Evolutionary conservation across 1,140 invertebrate species (phyloP), one percentile per base, ranked within the genome.

Genomic region (Drosophila nasuta): DNA sequence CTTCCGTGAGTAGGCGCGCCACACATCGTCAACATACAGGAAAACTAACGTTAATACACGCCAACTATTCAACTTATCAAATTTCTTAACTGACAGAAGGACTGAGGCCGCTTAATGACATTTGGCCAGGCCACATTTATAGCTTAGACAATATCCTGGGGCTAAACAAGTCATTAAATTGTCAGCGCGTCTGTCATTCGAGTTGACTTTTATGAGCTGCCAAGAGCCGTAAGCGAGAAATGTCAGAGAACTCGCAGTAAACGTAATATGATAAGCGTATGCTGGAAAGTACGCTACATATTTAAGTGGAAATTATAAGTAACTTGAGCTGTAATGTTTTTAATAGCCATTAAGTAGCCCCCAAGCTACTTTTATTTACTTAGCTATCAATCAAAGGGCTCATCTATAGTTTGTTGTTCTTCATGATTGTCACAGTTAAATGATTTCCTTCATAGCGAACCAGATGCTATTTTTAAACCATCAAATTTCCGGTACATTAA

Each of bases 161-260:
- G 10, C 63, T 28, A 59, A 76, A 59, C 59, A 72, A 63, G 25
- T 72, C 63, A 71, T 76, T 59, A 71, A 75, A 72, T 54, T 71
- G 59, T 67, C 38, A 62, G 49, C 57, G 49, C 57, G 33, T n/a
- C 33, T 54, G 46, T 46, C 59, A 15, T 54, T 45, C 49, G 5
- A 60, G 46, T 35, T 62, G 57, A 56, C 38, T 33, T 67, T 74
- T 65, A 60, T 56, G 45, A 41, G 30, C 48, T 54, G 28, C 51
- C 33, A 64, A 52, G 8, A 52, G 48, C 57, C 8, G 8, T 25
- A n/a, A 41, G 20, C 5, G 38, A 10, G 11, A 49, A 15, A 15
- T 68, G 51, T 28, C 35, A 51, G 8, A 35, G 33, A 49, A 62
- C 28, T 52, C 33, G 7, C 41, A 45, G 5, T 59, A 3, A n/a